Base-by-base conservation (phyloP, 2,113 vertebrate species). In the Serinus canaria region DNA sequence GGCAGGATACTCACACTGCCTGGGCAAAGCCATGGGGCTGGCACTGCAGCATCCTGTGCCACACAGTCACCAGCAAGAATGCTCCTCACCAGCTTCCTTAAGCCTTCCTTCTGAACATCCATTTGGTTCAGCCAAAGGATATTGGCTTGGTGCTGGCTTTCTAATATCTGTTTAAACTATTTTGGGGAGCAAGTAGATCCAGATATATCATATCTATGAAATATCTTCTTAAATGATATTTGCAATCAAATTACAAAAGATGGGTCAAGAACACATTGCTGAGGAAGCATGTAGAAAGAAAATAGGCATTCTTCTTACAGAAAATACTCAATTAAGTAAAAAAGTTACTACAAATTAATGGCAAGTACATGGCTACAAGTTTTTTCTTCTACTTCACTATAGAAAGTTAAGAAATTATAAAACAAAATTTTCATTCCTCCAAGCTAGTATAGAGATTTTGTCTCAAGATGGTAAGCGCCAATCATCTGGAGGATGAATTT, bases 391-490 rank as follows among this genome's bases (percentile, higher is more conserved):
- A 37, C 50, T 60, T 78, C 25, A 22, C 44, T 59, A 53, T 9
- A 76, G 49, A 37, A 92, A 55, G 28, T 46, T 52, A 60, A 91
- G 72, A 92, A 91, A 73, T 35, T 28, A 25, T 33, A 39, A 58
- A 69, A 35, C 22, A 3, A 47, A 74, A 10, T 35, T 77, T 69
- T 10, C 19, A 47, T 55, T 66, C 11, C 14, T 64, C 10, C 67
- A 91, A 73, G 28, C 30, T 4, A 78, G 4, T 31, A 46, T 14
- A 49, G 3, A n/a, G 5, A 13, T 87, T 67, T 75, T 46, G 7
- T 43, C 41, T 76, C 60, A 73, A 68, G 50, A 66, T 73, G 1
- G 0, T 50, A 33, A 70, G 10, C 0, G 0, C 18, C n/a, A 74
- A 56, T 83, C 35, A 86, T 24, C 27, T 81, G 59, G 10, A 73